These are phyloP conservation scores for Peucedramus taeniatus DNA, from an alignment of 2,113 vertebrate species.

Conservation along the genomic window DNA sequence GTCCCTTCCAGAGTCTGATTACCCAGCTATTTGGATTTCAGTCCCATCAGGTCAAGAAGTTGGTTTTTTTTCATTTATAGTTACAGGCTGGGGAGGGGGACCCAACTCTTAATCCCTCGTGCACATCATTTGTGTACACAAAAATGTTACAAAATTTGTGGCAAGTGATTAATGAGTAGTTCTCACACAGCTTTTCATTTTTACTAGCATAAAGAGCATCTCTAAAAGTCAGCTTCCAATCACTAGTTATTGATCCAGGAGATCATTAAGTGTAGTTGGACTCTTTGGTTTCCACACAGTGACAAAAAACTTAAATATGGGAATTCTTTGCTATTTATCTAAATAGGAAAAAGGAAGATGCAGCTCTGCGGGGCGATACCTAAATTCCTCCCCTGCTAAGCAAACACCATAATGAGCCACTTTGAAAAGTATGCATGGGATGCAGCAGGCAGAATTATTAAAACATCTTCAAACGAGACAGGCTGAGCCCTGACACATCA, in stretches of 20 bases:
- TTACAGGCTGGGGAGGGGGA: background rate
- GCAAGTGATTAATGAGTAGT: background rate
- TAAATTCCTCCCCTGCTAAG: background rate
- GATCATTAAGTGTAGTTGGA: background rate
- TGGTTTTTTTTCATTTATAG: background rate
- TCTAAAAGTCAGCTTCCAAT: background rate
- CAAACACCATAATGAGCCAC: background rate
- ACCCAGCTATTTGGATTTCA: background rate
- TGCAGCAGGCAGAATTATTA: background rate
- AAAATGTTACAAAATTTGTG: background rate
- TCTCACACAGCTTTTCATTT: background rate
- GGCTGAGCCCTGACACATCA: background rate
- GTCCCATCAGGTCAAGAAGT: background rate
- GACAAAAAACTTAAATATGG: background rate
- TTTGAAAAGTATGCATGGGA: background rate
- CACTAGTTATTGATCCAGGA: background rate
- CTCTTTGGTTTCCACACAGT: background rate
- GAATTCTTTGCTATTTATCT: background rate
- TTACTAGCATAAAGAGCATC: background rate
- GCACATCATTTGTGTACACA: background rate
- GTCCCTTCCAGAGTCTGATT: background rate
- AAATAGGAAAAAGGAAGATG: background rate
- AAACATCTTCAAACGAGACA: background rate
- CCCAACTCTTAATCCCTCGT: background rate
- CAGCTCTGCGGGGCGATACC: background rate